phyloP scores from a whole-genome alignment of 2,113 vertebrate genomes.

The Malurus elegans region DNA sequence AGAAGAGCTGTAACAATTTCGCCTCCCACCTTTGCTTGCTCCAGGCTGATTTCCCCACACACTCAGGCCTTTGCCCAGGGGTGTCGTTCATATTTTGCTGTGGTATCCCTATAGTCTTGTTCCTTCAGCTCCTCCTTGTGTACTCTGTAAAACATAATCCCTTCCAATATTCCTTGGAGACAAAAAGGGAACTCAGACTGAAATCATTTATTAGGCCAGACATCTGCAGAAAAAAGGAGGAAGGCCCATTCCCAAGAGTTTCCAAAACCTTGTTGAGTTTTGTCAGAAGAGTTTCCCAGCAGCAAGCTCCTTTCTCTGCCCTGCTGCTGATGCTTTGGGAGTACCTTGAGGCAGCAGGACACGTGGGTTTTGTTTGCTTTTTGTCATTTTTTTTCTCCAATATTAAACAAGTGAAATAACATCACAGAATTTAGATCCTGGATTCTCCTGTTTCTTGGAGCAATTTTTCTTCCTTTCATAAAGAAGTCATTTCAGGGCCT shows the following conservation, averaged over 20 bases:
- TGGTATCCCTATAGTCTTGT: too few relatives aligned
- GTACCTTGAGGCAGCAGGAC: neutral
- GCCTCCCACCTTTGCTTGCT: neutral
- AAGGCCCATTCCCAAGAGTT: neutral
- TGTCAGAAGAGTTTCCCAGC: neutral
- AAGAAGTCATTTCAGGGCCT: neutral
- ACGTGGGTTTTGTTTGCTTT: neutral
- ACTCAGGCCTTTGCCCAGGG: neutral
- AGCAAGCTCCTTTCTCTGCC: neutral
- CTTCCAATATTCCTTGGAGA: neutral
- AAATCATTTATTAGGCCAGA: neutral
- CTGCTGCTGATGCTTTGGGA: neutral
- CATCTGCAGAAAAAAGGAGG: neutral
- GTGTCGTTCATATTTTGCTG: neutral
- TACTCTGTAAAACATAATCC: neutral
- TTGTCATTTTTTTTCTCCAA: neutral
- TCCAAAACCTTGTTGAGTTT: neutral
- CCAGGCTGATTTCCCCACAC: neutral
- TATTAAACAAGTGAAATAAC: neutral
- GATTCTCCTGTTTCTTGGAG: neutral
- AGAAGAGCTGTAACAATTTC: neutral
- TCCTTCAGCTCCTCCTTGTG: neutral
- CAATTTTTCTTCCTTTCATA: neutral
- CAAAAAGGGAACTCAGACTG: neutral
- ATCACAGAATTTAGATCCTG: neutral